These are phyloP conservation scores for Haemorhous mexicanus DNA, from an alignment of 2,113 vertebrate genomes.

Conservation along the genomic window DNA sequence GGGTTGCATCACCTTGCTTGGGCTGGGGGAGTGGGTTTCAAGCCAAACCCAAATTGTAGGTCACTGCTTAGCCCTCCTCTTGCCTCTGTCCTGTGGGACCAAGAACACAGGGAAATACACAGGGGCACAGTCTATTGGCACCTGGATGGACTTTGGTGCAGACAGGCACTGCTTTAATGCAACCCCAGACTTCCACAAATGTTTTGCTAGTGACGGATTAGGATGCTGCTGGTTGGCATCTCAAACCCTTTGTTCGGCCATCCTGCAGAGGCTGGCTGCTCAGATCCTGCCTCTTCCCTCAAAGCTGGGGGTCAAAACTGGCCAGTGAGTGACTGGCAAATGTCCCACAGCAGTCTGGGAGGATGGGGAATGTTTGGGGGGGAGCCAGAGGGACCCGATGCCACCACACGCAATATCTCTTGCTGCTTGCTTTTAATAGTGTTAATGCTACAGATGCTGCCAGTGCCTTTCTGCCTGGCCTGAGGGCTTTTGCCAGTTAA, in stretches of 20 bases:
- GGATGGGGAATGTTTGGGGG: background rate
- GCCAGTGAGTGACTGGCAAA: background rate
- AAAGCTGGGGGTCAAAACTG: background rate
- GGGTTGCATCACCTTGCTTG: background rate
- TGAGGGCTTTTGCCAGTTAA: background rate
- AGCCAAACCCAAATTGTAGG: background rate
- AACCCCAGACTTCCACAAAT: background rate
- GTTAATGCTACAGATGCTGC: background rate
- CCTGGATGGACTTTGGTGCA: background rate
- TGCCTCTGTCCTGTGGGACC: background rate
- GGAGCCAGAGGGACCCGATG: rapidly evolving
- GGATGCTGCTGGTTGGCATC: background rate
- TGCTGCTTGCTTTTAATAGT: constrained; percentile 50
- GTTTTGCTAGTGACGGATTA: constrained; percentile 57
- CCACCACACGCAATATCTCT: background rate
- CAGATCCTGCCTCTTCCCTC: background rate
- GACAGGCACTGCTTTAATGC: background rate
- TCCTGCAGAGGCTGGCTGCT: background rate
- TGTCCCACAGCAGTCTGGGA: background rate
- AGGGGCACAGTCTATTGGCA: background rate
- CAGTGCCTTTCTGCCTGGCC: rapidly evolving
- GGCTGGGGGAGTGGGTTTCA: background rate
- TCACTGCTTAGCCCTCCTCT: background rate
- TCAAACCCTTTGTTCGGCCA: background rate
- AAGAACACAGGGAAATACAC: rapidly evolving